These are phyloP conservation scores for Cyanistes caeruleus DNA, from an alignment of 2,113 vertebrate species.

Conservation along the genomic window DNA sequence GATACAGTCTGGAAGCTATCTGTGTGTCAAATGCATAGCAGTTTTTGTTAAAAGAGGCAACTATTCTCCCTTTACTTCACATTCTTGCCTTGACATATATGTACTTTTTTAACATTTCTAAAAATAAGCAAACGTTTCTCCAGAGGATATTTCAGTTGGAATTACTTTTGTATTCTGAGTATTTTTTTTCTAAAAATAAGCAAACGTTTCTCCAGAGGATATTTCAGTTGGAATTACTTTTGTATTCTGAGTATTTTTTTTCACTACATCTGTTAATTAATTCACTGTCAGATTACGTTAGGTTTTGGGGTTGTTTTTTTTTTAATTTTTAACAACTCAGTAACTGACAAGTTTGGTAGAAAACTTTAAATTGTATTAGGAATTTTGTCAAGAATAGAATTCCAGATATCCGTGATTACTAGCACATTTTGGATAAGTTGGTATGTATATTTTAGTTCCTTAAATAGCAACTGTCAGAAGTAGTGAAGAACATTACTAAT, in stretches of 20 bases:
- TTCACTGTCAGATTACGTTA: background rate
- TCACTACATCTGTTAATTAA: background rate
- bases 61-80: background rate
- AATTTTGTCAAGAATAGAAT: background rate
- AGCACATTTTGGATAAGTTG: background rate
- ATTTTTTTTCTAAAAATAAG: background rate
- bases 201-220: background rate
- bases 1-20: background rate
- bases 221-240: background rate
- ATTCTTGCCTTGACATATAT: background rate
- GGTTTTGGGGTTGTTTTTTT: fast-evolving
- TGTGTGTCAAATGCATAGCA: background rate
- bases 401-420: background rate
- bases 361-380: background rate
- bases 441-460: background rate
- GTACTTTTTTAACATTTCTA: background rate
- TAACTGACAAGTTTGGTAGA: background rate
- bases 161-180: background rate
- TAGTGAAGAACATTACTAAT: background rate
- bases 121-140: background rate
- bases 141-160: background rate
- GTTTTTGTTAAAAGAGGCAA: background rate
- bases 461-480: background rate
- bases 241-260: background rate
- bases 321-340: background rate